Evolutionary conservation across 2,888 invertebrate species (phyloP).

Genomic region (Hydroisotoma schaefferi): DNA sequence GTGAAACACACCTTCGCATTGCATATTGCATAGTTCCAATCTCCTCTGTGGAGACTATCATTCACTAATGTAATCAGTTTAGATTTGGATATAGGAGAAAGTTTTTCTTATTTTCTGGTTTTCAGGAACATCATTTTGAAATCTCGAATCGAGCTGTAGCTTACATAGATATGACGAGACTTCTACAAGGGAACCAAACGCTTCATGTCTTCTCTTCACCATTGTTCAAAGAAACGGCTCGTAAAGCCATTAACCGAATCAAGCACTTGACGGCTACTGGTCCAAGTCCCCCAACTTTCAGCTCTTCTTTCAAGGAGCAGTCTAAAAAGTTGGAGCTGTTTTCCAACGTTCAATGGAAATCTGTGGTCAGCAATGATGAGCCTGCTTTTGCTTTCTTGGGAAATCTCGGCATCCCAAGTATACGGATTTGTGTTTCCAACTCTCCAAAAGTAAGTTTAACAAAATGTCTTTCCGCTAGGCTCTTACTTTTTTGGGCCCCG

Average conservation of each 20-base stretch:
- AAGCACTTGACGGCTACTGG: conserved; percentile 32
- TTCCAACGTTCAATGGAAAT: conserved; percentile 42
- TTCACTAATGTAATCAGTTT: too few species aligned
- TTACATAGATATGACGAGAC: conserved; percentile 28
- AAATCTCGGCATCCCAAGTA: conserved; percentile 47
- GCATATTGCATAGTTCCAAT: too few species aligned
- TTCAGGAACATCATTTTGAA: conserved; percentile 48
- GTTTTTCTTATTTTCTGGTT: too few species aligned
- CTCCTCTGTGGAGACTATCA: too few species aligned
- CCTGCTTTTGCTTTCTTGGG: conserved; percentile 45
- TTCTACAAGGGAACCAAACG: conserved; percentile 46
- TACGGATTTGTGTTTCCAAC: conserved; percentile 43
- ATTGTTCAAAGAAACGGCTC: conserved; percentile 42
- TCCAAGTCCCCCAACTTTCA: conserved; percentile 3
- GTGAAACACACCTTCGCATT: too few species aligned
- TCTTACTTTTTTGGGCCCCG: too few species aligned
- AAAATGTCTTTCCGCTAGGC: too few species aligned
- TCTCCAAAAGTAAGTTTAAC: conserved; percentile 44
- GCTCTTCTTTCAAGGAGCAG: background rate
- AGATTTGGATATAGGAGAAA: too few species aligned
- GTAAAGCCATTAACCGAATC: conserved; percentile 43
- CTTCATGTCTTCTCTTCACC: conserved; percentile 47
- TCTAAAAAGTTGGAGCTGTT: conserved; percentile 17
- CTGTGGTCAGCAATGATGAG: conserved; percentile 42
- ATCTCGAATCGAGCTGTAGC: conserved; percentile 45